A percentile compares a stretch with the other conserved stretches of the same genome.
Evolutionary conservation across 2,888 invertebrate genomes (phyloP).

Genomic region (Drosophila siamana): DNA sequence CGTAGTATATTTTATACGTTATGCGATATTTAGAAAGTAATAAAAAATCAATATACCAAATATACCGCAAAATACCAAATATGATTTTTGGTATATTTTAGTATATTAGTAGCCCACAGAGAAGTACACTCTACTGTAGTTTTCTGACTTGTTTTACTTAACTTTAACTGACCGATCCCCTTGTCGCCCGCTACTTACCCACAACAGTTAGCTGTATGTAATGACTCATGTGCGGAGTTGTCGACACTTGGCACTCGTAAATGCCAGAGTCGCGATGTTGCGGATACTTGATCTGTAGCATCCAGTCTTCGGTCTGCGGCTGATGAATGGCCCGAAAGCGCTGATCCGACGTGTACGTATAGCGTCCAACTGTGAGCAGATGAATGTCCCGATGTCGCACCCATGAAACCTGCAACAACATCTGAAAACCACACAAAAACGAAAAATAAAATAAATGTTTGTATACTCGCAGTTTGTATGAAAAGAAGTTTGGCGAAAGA

Average conservation of each 20-base stretch:
- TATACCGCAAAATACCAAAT: too few species aligned
- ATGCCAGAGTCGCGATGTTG: slow-evolving; percentile 94
- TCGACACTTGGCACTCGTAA: slow-evolving; percentile 97
- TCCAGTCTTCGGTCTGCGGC: slow-evolving; percentile 95
- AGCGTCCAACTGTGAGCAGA: slow-evolving; percentile 94
- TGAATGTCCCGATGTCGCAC: slow-evolving; percentile 96
- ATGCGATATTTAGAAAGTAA: too few species aligned
- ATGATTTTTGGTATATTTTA: too few species aligned
- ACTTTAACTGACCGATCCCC: too few species aligned
- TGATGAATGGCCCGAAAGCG: slow-evolving; percentile 95
- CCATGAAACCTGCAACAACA: slow-evolving; percentile 95
- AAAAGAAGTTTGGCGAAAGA: slow-evolving; percentile 23
- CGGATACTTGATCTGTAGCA: slow-evolving; percentile 95
- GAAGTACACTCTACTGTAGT: too few species aligned
- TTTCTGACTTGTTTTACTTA: too few species aligned
- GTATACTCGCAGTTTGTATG: background rate
- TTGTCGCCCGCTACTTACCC: slow-evolving; percentile 92
- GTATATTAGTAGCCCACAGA: too few species aligned
- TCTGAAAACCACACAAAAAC: slow-evolving; percentile 79
- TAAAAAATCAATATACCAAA: too few species aligned
- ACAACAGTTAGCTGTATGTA: slow-evolving; percentile 96
- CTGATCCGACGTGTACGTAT: slow-evolving; percentile 96
- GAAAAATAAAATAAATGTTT: slow-evolving; percentile 3
- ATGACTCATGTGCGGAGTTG: slow-evolving; percentile 96
- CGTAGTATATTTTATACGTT: too few species aligned